These are phyloP conservation scores for Bothrops jararaca DNA, from an alignment of 2,113 vertebrate species.

Conservation along the genomic window DNA sequence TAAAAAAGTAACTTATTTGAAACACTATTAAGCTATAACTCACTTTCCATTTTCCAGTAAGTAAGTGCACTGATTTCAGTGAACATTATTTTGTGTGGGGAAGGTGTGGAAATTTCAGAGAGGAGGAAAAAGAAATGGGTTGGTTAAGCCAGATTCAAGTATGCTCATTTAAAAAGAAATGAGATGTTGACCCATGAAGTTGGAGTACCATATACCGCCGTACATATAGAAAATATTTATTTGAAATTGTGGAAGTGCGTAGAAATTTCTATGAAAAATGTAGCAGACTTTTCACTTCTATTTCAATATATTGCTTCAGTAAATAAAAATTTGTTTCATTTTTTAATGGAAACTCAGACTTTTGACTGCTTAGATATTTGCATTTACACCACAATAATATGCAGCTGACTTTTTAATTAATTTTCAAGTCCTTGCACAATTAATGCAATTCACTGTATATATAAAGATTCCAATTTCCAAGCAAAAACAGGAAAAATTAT, in stretches of 20 bases:
- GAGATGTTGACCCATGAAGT: background rate
- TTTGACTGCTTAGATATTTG: background rate
- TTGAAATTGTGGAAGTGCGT: background rate
- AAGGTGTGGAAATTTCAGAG: background rate
- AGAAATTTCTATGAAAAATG: background rate
- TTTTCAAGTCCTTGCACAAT: background rate
- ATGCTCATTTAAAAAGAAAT: background rate
- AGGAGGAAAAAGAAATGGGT: background rate
- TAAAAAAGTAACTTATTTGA: constrained; percentile 24
- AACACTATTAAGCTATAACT: constrained; percentile 6
- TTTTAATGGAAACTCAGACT: background rate
- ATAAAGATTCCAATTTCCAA: constrained; percentile 3
- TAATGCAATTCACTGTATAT: background rate
- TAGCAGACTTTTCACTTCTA: background rate
- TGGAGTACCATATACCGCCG: background rate
- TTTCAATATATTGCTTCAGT: background rate
- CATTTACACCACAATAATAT: constrained; percentile 24
- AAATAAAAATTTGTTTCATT: background rate
- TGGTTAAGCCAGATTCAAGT: background rate
- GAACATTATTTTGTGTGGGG: background rate
- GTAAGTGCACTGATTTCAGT: background rate
- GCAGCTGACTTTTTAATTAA: background rate
- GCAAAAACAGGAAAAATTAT: background rate
- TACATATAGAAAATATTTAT: background rate
- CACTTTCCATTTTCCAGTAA: background rate